Percentiles rank a stretch among this genome's conserved stretches.
Evolutionary conservation across 2,797 vertebrate species (phyloP).

Genomic region (Aulostomus chinensis): DNA sequence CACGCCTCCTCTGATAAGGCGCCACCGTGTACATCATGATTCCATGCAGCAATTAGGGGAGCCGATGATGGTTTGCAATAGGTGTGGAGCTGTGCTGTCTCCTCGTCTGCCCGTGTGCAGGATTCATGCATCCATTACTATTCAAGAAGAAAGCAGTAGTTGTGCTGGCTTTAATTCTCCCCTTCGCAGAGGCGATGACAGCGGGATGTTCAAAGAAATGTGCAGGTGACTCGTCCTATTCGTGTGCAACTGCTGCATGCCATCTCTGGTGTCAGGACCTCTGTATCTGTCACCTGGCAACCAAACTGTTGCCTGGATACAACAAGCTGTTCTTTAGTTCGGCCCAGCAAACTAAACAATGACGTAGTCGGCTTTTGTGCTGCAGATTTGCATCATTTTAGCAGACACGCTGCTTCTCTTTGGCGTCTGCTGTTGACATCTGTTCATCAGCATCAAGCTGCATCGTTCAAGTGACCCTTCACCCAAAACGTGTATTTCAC

Average conservation of each 20-base stretch:
- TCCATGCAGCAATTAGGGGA: conserved; percentile 31
- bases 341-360: too few relatives aligned
- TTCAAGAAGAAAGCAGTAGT: neutral
- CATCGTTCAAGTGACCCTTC: too few relatives aligned
- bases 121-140: neutral
- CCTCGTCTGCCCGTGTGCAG: neutral
- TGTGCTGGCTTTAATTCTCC: too few relatives aligned
- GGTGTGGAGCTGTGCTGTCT: conserved; percentile 17
- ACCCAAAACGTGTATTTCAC: too few relatives aligned
- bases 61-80: conserved; percentile 19
- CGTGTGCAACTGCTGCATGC: conserved; percentile 49
- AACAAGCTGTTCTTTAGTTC: conserved; percentile 57
- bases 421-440: too few relatives aligned
- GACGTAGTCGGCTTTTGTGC: too few relatives aligned
- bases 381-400: too few relatives aligned
- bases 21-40: conserved; percentile 16
- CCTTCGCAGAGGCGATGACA: conserved; percentile 30
- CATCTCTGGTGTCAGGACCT: conserved; percentile 70
- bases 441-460: too few relatives aligned
- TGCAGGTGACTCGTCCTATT: conserved; percentile 45
- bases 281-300: conserved; percentile 82
- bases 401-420: too few relatives aligned
- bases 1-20: conserved; percentile 36
- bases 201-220: conserved; percentile 37
- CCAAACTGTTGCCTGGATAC: conserved; percentile 82